phyloP scores from a whole-genome alignment of 2,113 vertebrate species.

The Sapayoa aenigma region DNA sequence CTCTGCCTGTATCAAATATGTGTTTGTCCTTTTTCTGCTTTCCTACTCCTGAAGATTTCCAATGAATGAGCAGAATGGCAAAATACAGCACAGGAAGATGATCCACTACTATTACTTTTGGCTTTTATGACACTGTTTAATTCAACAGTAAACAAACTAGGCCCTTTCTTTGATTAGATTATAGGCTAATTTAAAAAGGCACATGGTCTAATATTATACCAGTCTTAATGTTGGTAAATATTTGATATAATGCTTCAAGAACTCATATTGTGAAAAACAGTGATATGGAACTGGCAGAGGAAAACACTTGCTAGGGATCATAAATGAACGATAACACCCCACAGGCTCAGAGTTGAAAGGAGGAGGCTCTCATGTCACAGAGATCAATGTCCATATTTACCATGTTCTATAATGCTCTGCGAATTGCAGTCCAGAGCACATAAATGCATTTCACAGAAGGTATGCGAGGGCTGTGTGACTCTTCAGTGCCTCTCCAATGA shows the following conservation, averaged over 20 bases:
- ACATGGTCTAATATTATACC: background rate
- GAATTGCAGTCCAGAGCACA: background rate
- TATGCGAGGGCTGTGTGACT: background rate
- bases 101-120: background rate
- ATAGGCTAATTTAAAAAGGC: background rate
- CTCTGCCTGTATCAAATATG: background rate
- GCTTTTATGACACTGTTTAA: background rate
- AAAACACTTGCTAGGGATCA: background rate
- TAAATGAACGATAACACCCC: background rate
- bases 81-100: background rate
- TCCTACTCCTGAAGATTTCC: background rate
- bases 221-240: background rate
- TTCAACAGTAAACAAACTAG: background rate
- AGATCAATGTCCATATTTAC: conserved; percentile 21
- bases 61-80: background rate
- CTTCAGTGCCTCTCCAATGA: background rate
- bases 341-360: background rate
- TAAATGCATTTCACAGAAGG: background rate
- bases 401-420: background rate
- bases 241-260: background rate
- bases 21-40: background rate
- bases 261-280: background rate
- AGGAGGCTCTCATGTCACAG: background rate
- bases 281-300: background rate
- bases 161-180: background rate